Evolutionary conservation across 2,113 vertebrate species (phyloP), one percentile per base, ranked within the genome.

Genomic region (Neopipo cinnamomea): DNA sequence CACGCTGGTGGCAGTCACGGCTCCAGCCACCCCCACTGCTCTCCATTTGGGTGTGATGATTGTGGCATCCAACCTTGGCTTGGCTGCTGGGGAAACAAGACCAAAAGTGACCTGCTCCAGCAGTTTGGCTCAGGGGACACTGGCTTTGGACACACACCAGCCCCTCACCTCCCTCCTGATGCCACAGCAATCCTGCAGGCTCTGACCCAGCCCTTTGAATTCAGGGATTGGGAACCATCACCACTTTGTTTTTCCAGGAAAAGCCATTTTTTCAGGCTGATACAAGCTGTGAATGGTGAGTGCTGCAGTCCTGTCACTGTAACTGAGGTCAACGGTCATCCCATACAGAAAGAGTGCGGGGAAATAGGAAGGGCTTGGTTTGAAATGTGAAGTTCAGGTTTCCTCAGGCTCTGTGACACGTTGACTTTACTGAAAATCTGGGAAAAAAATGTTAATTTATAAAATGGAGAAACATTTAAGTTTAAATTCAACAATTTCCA

Each of bases 1-100:
- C 7, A 1, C 18, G 44, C 27, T 14, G 1, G 4, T 30, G 2
- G 1, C 33, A 53, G 16, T 30, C 22, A 0, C 1, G 1, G 21
- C 39, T 44, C 33, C 81, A 66, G 42, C 58, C 67, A 16, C 2
- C 15, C 12, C 35, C 0, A 1, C 41, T 25, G 30, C 50, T 66
- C 41, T 16, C 59, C 20, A 1, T 65, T 33, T 4, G 14, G 37
- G 17, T 8, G 16, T 24, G 25, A 2, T 41, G 28, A 8, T 6
- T 50, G 41, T 30, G 61, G 17, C 35, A 67, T 7, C 10, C 30
- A 35, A 12, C 47, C 16, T 30, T 42, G n/a, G 56, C 42, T 71
- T 66, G 2, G 2, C 30, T 42, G 56, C 37, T 75, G 62, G 67
- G 2, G 14, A 31, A 25, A 55, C 25, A 8, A 12, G 27, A 3